These are phyloP conservation scores for Microctonus aethiopoides DNA, from an alignment of 2,888 invertebrate genomes.

Conservation along the genomic window DNA sequence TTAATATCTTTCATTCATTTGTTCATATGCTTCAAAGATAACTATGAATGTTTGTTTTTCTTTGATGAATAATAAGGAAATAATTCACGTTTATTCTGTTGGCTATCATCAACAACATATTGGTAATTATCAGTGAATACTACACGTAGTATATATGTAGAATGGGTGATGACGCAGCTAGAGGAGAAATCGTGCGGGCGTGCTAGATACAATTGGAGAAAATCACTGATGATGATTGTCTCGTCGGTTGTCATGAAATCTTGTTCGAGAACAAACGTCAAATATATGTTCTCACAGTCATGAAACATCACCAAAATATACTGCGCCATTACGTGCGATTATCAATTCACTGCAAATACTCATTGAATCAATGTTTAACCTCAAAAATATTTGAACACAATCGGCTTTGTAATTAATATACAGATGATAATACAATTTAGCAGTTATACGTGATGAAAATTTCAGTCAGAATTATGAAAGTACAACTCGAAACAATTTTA, in stretches of 20 bases:
- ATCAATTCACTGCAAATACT: too few relatives aligned
- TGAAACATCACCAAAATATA: not conserved
- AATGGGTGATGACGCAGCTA: not conserved
- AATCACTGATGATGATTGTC: constrained; percentile 10
- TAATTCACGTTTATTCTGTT: constrained; percentile 27
- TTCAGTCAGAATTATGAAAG: too few relatives aligned
- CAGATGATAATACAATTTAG: too few relatives aligned
- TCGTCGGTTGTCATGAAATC: constrained; percentile 17
- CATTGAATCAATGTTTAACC: too few relatives aligned
- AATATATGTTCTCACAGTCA: constrained; percentile 14
- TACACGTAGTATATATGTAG: too few relatives aligned
- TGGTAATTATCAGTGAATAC: not conserved
- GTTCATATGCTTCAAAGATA: constrained; percentile 3
- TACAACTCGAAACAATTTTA: too few relatives aligned
- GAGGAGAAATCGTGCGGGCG: constrained; percentile 24
- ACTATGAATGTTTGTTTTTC: not conserved
- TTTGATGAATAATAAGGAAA: constrained; percentile 2
- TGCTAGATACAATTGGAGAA: constrained; percentile 30
- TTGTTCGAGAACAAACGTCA: constrained; percentile 7
- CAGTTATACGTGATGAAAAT: too few relatives aligned
- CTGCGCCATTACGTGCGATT: too few relatives aligned
- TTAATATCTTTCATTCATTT: constrained; percentile 1
- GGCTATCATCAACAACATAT: not conserved
- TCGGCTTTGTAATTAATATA: too few relatives aligned
- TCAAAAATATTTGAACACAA: too few relatives aligned